Base-by-base conservation (phyloP, 2,888 invertebrate species). In the Entomobrya multifasciata region DNA sequence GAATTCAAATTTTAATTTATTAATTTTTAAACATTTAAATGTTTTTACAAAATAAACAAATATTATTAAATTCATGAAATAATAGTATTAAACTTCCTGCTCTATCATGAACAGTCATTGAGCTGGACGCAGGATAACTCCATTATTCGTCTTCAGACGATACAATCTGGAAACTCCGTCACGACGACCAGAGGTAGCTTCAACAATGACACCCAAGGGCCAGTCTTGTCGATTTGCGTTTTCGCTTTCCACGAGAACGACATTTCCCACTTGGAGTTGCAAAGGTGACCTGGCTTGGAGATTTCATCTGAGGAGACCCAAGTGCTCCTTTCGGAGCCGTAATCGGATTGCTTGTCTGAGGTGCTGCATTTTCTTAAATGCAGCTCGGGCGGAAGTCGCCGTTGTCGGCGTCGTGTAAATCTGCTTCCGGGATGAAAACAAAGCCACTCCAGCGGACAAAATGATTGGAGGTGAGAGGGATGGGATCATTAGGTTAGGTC, bases 101-200 rank as follows among this genome's bases (percentile, higher is more conserved):
- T 79, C 79, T 41, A 79, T 22, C 1, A 41, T 62, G 44, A 44
- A 79, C 6, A 79, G 25, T 15, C 65, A 25, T n/a, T 79, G 47
- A 8, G 47, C 65, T 13, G 79, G 13, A n/a, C 79, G 60, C 41
- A 20, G 36, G 13, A 47, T 36, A 4, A 27, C 79, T 65, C 65
- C 79, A 25, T 25, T n/a, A 5, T 20, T 27, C 4, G 62, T 47
- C 36, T 49, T 44, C 8, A 79, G 36, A 8, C 47, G 47, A 15
- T 15, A 60, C 1, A 49, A 11, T 15, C 79, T 3, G 2, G 1
- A 4, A 0, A 22, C 49, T 10, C 65, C 65, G 20, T 79, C 65
- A n/a, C n/a, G n/a, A 2, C 36, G 15, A 0, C 79, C 49, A 1
- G 62, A 27, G 49, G 65, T 25, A 10, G 15, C 62, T 44, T 44